phyloP scores from a whole-genome alignment of 2,888 invertebrate species.

The Lycia hirtaria region DNA sequence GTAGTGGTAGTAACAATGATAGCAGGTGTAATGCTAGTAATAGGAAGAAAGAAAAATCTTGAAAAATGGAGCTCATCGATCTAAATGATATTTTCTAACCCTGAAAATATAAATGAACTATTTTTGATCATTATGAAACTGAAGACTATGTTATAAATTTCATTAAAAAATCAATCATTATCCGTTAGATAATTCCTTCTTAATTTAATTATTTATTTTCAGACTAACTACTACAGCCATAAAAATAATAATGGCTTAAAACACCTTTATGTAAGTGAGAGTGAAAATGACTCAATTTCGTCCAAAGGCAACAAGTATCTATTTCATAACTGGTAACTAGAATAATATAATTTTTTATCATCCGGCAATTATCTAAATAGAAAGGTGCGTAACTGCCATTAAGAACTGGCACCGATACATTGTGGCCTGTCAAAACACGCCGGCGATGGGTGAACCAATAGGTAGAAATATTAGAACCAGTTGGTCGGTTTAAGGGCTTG shows the following conservation, averaged over 20 bases:
- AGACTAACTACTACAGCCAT: background rate
- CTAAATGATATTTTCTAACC: too few relatives aligned
- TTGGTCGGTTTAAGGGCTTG: slow-evolving; percentile 72
- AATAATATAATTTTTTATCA: slow-evolving; percentile 25
- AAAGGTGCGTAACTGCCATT: slow-evolving; percentile 33
- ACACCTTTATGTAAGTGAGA: slow-evolving; percentile 11
- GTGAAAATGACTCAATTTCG: slow-evolving; percentile 19
- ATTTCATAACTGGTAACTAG: slow-evolving; percentile 19
- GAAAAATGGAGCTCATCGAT: too few relatives aligned
- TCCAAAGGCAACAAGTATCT: slow-evolving; percentile 21
- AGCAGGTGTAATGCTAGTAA: too few relatives aligned
- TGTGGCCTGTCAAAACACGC: slow-evolving; percentile 58
- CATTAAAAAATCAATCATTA: too few relatives aligned
- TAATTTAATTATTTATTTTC: background rate
- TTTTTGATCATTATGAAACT: too few relatives aligned
- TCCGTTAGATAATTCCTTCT: background rate
- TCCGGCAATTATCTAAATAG: slow-evolving; percentile 37
- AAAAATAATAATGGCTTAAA: background rate
- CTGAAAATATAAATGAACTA: too few relatives aligned
- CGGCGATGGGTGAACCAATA: slow-evolving; percentile 32
- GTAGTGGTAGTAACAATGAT: too few relatives aligned
- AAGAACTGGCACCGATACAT: slow-evolving; percentile 43
- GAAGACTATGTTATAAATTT: too few relatives aligned
- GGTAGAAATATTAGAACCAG: slow-evolving; percentile 58
- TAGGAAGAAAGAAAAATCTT: too few relatives aligned